phyloP scores from a whole-genome alignment of 1,140 invertebrate genomes.

The Pemphigus obesinymphae region DNA sequence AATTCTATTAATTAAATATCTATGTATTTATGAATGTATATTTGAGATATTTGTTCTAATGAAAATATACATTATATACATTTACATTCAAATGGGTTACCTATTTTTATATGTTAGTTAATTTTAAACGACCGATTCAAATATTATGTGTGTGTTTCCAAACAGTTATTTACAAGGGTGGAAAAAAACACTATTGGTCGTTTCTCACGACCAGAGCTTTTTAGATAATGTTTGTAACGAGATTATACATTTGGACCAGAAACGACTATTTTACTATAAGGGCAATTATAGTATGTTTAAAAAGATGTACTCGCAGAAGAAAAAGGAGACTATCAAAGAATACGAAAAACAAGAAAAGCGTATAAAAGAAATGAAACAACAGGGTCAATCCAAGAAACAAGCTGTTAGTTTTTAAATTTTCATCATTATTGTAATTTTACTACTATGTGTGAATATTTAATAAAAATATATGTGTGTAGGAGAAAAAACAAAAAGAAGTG shows the following conservation, averaged over 20 bases:
- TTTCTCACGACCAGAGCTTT: constrained; percentile 99
- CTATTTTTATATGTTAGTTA: too few relatives aligned
- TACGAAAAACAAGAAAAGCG: constrained; percentile 98
- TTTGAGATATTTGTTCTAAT: too few relatives aligned
- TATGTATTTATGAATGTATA: background rate
- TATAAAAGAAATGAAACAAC: constrained; percentile 88
- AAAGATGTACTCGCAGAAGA: constrained; percentile 96
- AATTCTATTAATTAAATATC: too few relatives aligned
- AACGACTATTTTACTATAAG: constrained; percentile 94
- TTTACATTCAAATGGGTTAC: too few relatives aligned
- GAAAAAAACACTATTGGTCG: constrained; percentile 96
- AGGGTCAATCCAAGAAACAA: constrained; percentile 90
- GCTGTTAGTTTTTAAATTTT: constrained; percentile 57
- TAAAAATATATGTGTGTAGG: constrained; percentile 52
- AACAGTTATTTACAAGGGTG: constrained; percentile 90
- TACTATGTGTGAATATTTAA: background rate
- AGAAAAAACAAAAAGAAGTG: constrained; percentile 87
- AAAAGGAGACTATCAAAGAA: constrained; percentile 92
- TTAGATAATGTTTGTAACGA: constrained; percentile 99
- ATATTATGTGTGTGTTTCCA: background rate
- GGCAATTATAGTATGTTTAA: constrained; percentile 99
- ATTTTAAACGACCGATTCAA: too few relatives aligned
- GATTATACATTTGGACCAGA: constrained; percentile 92
- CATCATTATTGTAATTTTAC: background rate
- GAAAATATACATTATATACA: too few relatives aligned